Conservation (phyloP, 2,113 vertebrate genomes). For the Sylvilagus bachmani region DNA sequence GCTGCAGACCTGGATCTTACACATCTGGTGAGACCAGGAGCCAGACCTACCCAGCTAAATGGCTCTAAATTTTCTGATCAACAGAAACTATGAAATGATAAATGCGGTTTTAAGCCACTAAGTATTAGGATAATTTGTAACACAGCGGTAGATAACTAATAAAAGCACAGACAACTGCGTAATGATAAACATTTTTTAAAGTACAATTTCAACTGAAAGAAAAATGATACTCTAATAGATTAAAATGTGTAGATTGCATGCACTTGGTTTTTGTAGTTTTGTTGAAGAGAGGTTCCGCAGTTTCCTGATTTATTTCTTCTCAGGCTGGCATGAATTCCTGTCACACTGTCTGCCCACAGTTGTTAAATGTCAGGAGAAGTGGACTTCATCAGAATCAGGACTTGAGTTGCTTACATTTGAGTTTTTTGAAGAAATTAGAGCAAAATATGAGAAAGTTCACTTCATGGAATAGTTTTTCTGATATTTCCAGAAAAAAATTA, state of each 20-base stretch:
- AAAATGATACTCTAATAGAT: not conserved
- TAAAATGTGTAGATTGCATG: not conserved
- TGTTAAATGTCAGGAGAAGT: not conserved
- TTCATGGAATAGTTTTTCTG: not conserved
- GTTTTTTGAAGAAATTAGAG: constrained; percentile 29
- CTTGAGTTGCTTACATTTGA: not conserved
- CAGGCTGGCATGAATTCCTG: not conserved
- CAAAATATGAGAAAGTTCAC: not conserved
- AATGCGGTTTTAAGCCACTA: not conserved
- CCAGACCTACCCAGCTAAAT: not conserved
- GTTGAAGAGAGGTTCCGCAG: not conserved
- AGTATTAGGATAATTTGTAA: not conserved
- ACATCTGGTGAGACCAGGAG: not conserved
- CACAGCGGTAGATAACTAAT: not conserved
- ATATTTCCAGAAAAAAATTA: not conserved
- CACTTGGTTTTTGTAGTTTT: not conserved
- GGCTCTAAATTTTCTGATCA: not conserved
- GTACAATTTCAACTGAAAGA: not conserved
- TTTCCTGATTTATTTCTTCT: not conserved
- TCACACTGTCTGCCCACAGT: rapidly evolving
- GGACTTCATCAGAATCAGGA: not conserved
- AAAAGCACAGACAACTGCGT: not conserved
- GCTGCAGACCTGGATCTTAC: not conserved
- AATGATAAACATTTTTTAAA: not conserved
- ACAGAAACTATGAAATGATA: not conserved